A percentile compares a stretch with the other conserved stretches of the same genome.
These are phyloP conservation scores for Sebastes hubbsi DNA, from an alignment of 2,797 vertebrate species.

Conservation along the genomic window DNA sequence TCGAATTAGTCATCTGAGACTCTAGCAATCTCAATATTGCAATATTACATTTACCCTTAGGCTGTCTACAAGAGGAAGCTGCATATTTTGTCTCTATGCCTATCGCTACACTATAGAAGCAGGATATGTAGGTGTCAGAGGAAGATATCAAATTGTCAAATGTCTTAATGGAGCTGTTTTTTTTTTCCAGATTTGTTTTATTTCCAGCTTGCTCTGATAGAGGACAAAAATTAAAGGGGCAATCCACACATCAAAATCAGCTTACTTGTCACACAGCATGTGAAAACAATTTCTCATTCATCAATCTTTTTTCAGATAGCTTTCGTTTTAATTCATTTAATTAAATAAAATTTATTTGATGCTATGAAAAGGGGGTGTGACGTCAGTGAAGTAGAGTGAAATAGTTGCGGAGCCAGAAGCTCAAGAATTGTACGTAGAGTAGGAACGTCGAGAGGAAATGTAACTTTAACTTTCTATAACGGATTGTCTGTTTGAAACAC, in stretches of 20 bases:
- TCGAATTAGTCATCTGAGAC: slow-evolving; percentile 13
- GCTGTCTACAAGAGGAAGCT: neutral
- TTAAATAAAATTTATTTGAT: neutral
- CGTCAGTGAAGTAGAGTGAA: too few species aligned
- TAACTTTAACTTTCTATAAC: neutral
- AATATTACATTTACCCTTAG: slow-evolving; percentile 10
- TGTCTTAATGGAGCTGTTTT: neutral
- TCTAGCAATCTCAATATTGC: neutral
- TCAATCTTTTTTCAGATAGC: neutral
- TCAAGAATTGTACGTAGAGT: too few species aligned
- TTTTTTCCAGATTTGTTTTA: neutral
- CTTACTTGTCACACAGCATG: too few species aligned
- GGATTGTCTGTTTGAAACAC: neutral
- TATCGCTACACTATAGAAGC: too few species aligned
- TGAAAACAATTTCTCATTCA: too few species aligned
- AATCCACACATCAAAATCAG: too few species aligned
- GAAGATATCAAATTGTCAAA: neutral
- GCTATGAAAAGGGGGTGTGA: neutral
- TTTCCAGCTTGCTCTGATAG: neutral
- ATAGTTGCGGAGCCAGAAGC: too few species aligned
- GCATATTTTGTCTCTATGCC: neutral
- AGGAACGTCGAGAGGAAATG: too few species aligned
- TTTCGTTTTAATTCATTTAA: neutral
- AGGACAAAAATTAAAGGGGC: neutral
- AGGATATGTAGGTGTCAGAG: neutral